Evolutionary conservation across 1,140 invertebrate genomes (phyloP).

Genomic region (Bombus waltoni): DNA sequence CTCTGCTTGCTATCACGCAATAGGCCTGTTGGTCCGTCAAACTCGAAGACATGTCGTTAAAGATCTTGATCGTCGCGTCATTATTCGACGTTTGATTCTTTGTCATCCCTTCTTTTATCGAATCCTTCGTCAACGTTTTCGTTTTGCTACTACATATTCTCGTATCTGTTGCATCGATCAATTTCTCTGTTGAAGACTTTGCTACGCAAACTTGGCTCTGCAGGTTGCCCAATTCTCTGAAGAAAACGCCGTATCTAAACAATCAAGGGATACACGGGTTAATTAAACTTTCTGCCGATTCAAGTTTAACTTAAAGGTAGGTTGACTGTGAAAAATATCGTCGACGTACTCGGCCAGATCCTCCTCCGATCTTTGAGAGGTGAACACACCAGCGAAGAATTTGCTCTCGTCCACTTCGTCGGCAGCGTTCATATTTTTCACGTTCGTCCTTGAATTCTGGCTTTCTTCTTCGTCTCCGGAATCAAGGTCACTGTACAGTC

Average conservation of each 20-base stretch:
- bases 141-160: not conserved
- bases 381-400: constrained; percentile 77
- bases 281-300: not conserved
- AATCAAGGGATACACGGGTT: not conserved
- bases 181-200: constrained; percentile 18
- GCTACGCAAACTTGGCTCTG: constrained; percentile 76
- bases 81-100: constrained; percentile 27
- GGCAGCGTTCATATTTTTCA: constrained; percentile 41
- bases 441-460: constrained; percentile 61
- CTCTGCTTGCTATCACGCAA: constrained; percentile 80
- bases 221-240: constrained; percentile 83
- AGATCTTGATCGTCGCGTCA: constrained; percentile 56
- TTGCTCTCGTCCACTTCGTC: constrained; percentile 76
- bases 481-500: constrained; percentile 74
- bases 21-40: constrained; percentile 76
- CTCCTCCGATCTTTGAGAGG: constrained; percentile 74
- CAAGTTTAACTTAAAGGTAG: not conserved
- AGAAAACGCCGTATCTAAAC: constrained; percentile 83
- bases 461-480: constrained; percentile 73
- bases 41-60: constrained; percentile 58
- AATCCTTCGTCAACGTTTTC: constrained; percentile 25
- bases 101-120: constrained; percentile 21
- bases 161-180: not conserved
- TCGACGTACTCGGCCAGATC: constrained; percentile 71
- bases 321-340: not conserved